Evolutionary conservation across 2,888 invertebrate species (phyloP).

Genomic region (Caenorhabditis afra): DNA sequence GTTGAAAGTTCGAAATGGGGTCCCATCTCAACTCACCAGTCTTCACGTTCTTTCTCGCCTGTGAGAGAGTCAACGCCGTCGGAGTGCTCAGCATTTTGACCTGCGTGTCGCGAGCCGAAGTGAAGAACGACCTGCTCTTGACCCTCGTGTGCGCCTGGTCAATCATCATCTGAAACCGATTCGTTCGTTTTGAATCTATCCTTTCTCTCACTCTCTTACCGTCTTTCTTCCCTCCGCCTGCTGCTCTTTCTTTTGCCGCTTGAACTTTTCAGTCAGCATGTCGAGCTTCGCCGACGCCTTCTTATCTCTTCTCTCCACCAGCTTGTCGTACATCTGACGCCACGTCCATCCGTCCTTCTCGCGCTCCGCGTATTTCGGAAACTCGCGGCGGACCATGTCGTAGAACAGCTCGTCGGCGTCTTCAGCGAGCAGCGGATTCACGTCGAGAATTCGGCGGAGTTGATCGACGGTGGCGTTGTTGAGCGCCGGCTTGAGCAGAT

Average conservation of each 20-base stretch:
- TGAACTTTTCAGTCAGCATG: constrained; percentile 20
- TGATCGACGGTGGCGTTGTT: constrained; percentile 24
- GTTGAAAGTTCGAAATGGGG: no score
- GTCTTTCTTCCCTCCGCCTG: constrained; percentile 32
- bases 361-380: constrained; percentile 48
- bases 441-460: constrained; percentile 40
- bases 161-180: constrained; percentile 41
- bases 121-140: constrained; percentile 26
- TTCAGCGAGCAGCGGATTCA: constrained; percentile 40
- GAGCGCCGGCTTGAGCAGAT: constrained; percentile 44
- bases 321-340: constrained; percentile 48
- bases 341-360: constrained; percentile 30
- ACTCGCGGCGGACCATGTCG: constrained; percentile 31
- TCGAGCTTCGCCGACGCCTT: constrained; percentile 44
- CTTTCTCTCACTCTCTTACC: constrained; percentile 12
- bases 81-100: constrained; percentile 43
- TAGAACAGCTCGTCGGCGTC: constrained; percentile 46
- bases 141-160: constrained; percentile 51
- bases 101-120: constrained; percentile 19
- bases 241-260: constrained; percentile 13
- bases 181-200: not conserved
- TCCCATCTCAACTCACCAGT: constrained; percentile 39
- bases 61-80: constrained; percentile 43
- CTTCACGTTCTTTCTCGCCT: constrained; percentile 47
- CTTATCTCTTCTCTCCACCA: constrained; percentile 25